Conservation (phyloP, 2,797 vertebrate species). For the Gobionotothen gibberifrons region DNA sequence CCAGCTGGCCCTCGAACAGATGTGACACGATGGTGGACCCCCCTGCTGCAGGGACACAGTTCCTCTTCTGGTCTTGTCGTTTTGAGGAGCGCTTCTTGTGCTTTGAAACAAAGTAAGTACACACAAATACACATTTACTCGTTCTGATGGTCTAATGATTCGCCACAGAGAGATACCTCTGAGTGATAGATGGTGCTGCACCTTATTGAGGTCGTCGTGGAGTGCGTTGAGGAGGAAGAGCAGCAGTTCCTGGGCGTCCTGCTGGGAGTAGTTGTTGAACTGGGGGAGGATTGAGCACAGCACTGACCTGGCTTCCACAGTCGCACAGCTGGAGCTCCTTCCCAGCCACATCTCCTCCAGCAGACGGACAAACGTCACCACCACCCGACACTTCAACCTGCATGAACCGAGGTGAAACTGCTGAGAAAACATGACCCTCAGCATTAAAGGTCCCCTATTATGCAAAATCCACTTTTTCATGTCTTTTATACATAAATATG, state of each 20-base stretch:
- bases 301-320: constrained; percentile 75
- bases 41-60: neutral
- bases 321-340: constrained; percentile 78
- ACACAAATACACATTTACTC: constrained; percentile 19
- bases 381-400: constrained; percentile 77
- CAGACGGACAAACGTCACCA: constrained; percentile 81
- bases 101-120: constrained; percentile 52
- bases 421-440: neutral
- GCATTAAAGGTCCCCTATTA: neutral
- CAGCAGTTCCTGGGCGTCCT: constrained; percentile 91
- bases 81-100: constrained; percentile 22
- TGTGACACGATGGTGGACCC: constrained; percentile 85
- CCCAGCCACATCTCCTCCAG: constrained; percentile 88
- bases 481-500: too few species aligned
- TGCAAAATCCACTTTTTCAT: too few species aligned
- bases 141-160: neutral
- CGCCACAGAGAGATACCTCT: neutral
- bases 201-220: constrained; percentile 87
- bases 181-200: constrained; percentile 41
- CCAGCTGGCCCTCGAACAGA: constrained; percentile 89
- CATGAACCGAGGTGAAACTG: constrained; percentile 6
- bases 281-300: constrained; percentile 81
- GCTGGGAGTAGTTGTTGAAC: constrained; percentile 85
- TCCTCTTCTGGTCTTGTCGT: constrained; percentile 31
- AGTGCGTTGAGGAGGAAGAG: constrained; percentile 88